phyloP scores from a whole-genome alignment of 1,140 invertebrate genomes.

The Drosophila repleta region DNA sequence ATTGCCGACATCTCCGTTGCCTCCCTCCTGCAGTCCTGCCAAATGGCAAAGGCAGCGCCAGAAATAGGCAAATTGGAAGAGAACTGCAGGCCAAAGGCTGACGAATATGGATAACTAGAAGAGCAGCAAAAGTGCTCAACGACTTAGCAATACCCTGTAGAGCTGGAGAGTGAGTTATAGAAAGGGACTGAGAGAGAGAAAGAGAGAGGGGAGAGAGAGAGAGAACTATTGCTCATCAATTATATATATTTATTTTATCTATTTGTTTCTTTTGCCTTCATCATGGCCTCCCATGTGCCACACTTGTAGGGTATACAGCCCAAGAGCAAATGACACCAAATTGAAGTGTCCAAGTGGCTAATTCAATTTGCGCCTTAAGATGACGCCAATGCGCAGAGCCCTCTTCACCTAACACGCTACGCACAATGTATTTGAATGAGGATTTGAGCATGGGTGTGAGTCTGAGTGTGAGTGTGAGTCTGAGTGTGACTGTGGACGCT shows the following conservation, averaged over 20 bases:
- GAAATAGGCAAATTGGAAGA: conserved; percentile 8
- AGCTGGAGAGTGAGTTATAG: no score
- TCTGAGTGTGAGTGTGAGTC: conserved; percentile 15
- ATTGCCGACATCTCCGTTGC: not conserved
- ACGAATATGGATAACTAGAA: conserved; percentile 27
- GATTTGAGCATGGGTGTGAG: conserved; percentile 11
- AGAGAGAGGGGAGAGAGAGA: no score
- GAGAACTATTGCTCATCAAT: not conserved
- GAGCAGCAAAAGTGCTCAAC: not conserved
- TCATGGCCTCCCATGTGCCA: no score
- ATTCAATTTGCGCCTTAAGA: conserved; percentile 70
- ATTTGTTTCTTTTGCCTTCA: not conserved
- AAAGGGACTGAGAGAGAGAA: no score
- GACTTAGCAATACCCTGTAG: no score
- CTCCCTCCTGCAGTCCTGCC: not conserved
- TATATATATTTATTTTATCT: not conserved
- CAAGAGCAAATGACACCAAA: not conserved
- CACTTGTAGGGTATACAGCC: not conserved
- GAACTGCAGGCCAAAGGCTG: conserved; percentile 44
- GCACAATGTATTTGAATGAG: conserved; percentile 14
- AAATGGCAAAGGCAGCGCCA: not conserved
- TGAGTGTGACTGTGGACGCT: conserved; percentile 15
- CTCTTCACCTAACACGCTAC: not conserved
- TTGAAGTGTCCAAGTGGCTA: conserved; percentile 42
- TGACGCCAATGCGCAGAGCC: not conserved